Conservation (phyloP, 2,888 invertebrate species). For the Macrosiphum euphorbiae region DNA sequence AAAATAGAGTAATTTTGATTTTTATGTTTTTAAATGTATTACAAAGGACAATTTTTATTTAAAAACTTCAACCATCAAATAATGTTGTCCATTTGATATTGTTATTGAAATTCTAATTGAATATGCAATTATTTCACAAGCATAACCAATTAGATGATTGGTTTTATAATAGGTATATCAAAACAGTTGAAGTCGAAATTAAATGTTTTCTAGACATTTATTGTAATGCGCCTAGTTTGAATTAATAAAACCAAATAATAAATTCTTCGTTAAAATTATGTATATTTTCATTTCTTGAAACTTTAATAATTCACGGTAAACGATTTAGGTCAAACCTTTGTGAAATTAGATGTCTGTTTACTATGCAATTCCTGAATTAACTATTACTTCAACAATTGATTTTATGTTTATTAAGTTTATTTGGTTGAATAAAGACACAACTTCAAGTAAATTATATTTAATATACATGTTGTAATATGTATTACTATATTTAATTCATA, state of each 20-base stretch:
- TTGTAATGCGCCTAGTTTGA: background rate
- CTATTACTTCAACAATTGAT: background rate
- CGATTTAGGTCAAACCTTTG: background rate
- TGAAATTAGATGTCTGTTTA: background rate
- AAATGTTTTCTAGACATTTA: background rate
- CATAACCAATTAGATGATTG: background rate
- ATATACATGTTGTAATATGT: background rate
- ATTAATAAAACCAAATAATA: background rate
- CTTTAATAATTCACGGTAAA: background rate
- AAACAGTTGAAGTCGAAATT: background rate
- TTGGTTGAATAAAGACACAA: background rate
- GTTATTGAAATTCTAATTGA: background rate
- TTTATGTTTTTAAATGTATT: background rate
- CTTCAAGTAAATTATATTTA: background rate
- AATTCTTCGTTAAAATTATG: background rate
- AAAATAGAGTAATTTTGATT: background rate
- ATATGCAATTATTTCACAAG: background rate
- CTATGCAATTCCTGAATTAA: background rate
- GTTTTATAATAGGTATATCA: background rate
- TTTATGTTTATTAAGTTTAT: background rate
- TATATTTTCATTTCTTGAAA: background rate
- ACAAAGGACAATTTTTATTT: background rate
- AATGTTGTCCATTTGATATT: background rate
- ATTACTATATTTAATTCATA: background rate
- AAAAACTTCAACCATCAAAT: background rate